Percentiles rank a stretch among this genome's conserved stretches.
These are phyloP conservation scores for Pedicia rivosa DNA, from an alignment of 2,888 invertebrate species.

Conservation along the genomic window DNA sequence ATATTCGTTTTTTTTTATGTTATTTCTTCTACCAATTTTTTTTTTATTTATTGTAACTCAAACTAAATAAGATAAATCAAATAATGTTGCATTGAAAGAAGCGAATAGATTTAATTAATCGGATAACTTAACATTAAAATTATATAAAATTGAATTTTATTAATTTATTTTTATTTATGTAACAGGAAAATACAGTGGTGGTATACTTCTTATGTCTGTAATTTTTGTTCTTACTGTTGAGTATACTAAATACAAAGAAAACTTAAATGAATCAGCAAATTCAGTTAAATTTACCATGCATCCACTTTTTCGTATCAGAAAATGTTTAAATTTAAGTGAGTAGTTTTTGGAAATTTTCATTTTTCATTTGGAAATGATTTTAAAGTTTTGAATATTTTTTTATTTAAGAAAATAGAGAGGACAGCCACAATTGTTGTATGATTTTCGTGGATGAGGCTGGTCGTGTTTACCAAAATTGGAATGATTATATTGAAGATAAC, in stretches of 20 bases:
- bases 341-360: not conserved
- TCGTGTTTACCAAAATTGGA: conserved; percentile 33
- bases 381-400: not conserved
- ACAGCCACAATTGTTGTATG: conserved; percentile 23
- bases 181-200: conserved; percentile 24
- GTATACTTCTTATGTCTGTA: conserved; percentile 19
- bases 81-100: too few relatives aligned
- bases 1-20: too few relatives aligned
- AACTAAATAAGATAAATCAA: too few relatives aligned
- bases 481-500: conserved; percentile 28
- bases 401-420: conserved; percentile 9
- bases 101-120: not conserved
- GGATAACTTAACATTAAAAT: conserved; percentile 19
- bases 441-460: conserved; percentile 25
- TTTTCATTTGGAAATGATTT: too few relatives aligned
- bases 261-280: conserved; percentile 11
- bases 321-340: conserved; percentile 21
- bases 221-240: conserved; percentile 19
- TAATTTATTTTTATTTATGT: conserved; percentile 1
- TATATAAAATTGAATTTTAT: conserved; percentile 1
- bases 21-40: too few relatives aligned
- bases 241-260: not conserved
- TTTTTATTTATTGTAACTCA: too few relatives aligned
- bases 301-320: conserved; percentile 23
- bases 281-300: conserved; percentile 18